Base-by-base conservation (phyloP, 2,113 vertebrate species). In the Stomatorhinus ivindoensis region DNA sequence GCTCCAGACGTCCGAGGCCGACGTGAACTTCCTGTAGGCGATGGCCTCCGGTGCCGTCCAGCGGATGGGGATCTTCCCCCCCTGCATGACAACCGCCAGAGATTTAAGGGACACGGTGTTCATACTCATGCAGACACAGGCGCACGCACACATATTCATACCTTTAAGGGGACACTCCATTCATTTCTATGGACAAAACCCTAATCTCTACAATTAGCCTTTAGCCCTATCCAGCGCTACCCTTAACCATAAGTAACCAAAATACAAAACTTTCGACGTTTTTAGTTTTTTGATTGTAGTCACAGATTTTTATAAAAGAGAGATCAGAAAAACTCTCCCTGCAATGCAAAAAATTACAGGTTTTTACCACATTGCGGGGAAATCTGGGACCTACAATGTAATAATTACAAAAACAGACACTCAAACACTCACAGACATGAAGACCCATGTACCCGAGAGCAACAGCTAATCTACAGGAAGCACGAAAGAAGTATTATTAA, bases 21-120 rank as follows among this genome's bases (percentile, higher is more conserved):
- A 99, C 61, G 98, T 98, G 94, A 99, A 99, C 94, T 99, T 99
- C 92, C 98, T 97, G 95, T 99, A 99, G 31, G 98, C 98, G 84
- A 99, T 99, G 89, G 98, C 98, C 95, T 99, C 98, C 2, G 98
- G 98, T 0, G 98, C 98, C 0, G 98, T 99, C 98, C 98, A 99
- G 93, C 98, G 96, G 94, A 99, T 99, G 46, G 98, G 98, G 92
- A 99, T 99, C 95, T 99, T 99, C 86, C 98, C 98, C 89, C 98
- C 98, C 98, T 99, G 93, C 76, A 93, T 96, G 27, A 69, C 27
- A 69, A 69, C n/a, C 61, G 1, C 61, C 61, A 31, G 61, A 27
- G 10, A 69, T 65, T 65, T 88, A 42, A 15, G 13, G 58, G 48
- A 84, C 31, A 5, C 73, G 1, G 31, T 11, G 17, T 35, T 53